Evolutionary conservation across 2,113 vertebrate species (phyloP), one percentile per base, ranked within the genome.

Genomic region (Daphoenositta chrysoptera): DNA sequence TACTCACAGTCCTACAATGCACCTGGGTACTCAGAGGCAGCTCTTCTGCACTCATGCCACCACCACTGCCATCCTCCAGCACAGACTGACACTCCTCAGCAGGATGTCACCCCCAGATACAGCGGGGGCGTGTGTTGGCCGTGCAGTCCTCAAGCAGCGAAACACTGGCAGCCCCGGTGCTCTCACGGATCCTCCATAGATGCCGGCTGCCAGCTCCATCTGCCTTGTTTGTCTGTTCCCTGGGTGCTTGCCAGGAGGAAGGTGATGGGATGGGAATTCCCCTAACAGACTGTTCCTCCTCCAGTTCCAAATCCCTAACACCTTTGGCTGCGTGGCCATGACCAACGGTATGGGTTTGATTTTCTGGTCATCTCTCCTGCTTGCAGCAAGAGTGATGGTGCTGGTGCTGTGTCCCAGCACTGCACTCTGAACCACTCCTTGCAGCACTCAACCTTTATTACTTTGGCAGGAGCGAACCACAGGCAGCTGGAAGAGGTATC

Each of bases 201-300:
- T 63, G 27, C 68, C 4, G 3, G 69, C 88, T 90, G 85, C 90
- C 92, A 92, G 69, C 68, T 90, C 95, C 15, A 10, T 47, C 90
- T 95, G 92, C 88, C 68, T 69, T 39, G 63, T 54, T 60, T 90
- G 71, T 83, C 93, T 90, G 92, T 90, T 96, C 92, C 83, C 4
- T n/a, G 0, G 21, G 31, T 58, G 28, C 83, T 71, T 93, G 90
- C 94, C 93, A 94, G 92, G 23, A 94, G 79, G 75, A 89, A 87
- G 64, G 39, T 60, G 86, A 91, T 60, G 76, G 85, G 76, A 94
- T 78, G 69, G 72, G 89, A 87, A 79, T 72, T 83, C 83, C 88
- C 86, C 26, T 79, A 68, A 60, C 69, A 93, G 72, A 89, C 88
- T 93, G 35, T 72, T 84, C 69, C 47, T 89, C 48, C 69, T 87